These are phyloP conservation scores for Tamias sibiricus DNA, from an alignment of 2,113 vertebrate species.

Conservation along the genomic window DNA sequence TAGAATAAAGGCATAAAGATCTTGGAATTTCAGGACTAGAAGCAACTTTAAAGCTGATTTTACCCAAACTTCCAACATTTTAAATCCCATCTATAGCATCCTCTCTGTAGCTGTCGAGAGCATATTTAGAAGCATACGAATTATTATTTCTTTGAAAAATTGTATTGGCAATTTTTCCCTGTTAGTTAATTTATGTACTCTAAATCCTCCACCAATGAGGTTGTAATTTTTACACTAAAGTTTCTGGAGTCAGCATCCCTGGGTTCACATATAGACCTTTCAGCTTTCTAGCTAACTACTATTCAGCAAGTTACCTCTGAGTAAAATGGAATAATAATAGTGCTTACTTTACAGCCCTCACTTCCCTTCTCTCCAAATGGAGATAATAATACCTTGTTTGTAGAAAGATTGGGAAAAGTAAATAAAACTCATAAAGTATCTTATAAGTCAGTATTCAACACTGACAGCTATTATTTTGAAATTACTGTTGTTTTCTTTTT, in stretches of 20 bases:
- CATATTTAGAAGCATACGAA: background rate
- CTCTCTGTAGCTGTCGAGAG: background rate
- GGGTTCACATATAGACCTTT: background rate
- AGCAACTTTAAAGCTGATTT: background rate
- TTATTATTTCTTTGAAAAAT: background rate
- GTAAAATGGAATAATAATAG: background rate
- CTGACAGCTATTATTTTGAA: slow-evolving; percentile 7
- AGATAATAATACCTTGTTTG: background rate
- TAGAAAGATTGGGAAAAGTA: background rate
- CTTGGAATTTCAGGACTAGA: background rate
- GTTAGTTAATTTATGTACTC: background rate
- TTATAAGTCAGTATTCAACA: background rate
- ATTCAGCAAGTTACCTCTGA: background rate
- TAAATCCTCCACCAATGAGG: background rate
- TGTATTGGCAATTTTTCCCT: background rate
- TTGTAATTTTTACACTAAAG: background rate
- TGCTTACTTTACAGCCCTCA: background rate
- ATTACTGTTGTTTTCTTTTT: background rate
- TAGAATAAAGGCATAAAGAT: background rate
- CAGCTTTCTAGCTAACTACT: background rate
- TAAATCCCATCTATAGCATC: background rate
- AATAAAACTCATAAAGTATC: slow-evolving; percentile 22
- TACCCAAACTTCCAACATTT: background rate
- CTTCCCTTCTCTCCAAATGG: background rate
- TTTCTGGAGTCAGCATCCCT: background rate